These are phyloP conservation scores for Ectobius pallidus DNA, from an alignment of 2,888 invertebrate species.

Conservation along the genomic window DNA sequence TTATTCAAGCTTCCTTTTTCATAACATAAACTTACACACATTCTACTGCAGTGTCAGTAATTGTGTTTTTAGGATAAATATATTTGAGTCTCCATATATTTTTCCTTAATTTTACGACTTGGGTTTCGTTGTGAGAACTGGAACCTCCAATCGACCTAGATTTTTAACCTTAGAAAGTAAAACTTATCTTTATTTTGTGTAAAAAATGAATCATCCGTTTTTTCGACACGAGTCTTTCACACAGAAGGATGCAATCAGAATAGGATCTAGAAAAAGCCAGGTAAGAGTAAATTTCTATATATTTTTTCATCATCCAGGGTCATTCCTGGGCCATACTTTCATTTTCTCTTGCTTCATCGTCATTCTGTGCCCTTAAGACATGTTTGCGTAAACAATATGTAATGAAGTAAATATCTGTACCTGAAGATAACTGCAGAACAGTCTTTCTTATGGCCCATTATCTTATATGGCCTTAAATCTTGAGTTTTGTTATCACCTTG, in stretches of 20 bases:
- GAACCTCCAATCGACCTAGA: constrained; percentile 29
- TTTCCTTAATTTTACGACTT: no score
- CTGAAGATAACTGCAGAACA: no score
- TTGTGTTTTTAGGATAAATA: constrained; percentile 35
- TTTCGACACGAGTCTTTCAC: constrained; percentile 27
- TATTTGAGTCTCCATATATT: not conserved
- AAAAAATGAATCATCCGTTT: not conserved
- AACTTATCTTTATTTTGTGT: not conserved
- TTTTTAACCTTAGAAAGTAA: constrained; percentile 33
- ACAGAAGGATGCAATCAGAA: constrained; percentile 65
- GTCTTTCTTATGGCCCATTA: no score
- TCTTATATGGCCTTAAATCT: no score
- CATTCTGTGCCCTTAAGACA: no score
- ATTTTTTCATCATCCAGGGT: no score
- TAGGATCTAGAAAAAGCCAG: constrained; percentile 86
- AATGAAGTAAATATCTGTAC: no score
- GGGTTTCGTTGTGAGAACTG: no score
- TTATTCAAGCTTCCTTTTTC: not conserved
- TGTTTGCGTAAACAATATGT: no score
- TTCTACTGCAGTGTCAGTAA: constrained; percentile 46
- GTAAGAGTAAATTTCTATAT: constrained; percentile 57
- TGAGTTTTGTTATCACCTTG: no score
- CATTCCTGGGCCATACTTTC: not conserved
- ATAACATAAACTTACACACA: constrained; percentile 39
- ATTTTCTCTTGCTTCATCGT: not conserved